Evolutionary conservation across 2,888 invertebrate genomes (phyloP).

Genomic region (Patella ulyssiponensis): DNA sequence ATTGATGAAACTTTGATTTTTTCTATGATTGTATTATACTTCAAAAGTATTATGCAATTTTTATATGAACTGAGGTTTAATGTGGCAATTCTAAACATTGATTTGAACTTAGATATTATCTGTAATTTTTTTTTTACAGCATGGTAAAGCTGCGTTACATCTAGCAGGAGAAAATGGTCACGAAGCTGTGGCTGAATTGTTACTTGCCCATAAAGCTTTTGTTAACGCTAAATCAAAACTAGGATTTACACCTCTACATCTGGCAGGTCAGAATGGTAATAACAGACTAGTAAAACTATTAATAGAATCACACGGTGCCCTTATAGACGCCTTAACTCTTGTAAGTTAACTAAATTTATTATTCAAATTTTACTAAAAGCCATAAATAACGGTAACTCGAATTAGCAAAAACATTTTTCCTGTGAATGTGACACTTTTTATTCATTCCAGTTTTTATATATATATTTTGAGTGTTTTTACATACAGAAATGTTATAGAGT

Average conservation of each 20-base stretch:
- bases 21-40: too few relatives aligned
- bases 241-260: slow-evolving; percentile 95
- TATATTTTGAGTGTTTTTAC: too few relatives aligned
- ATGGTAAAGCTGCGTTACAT: slow-evolving; percentile 89
- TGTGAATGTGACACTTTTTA: too few relatives aligned
- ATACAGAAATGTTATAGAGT: too few relatives aligned
- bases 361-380: too few relatives aligned
- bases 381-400: too few relatives aligned
- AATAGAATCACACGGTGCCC: slow-evolving; percentile 94
- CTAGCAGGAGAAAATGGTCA: slow-evolving; percentile 93
- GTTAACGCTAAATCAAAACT: slow-evolving; percentile 98
- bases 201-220: slow-evolving; percentile 96
- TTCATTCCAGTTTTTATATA: too few relatives aligned
- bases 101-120: background rate
- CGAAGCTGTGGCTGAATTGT: slow-evolving; percentile 76
- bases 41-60: too few relatives aligned
- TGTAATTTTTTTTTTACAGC: slow-evolving; percentile 40
- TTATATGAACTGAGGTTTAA: too few relatives aligned
- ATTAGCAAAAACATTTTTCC: too few relatives aligned
- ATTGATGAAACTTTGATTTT: too few relatives aligned
- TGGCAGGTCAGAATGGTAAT: slow-evolving; percentile 97
- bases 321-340: slow-evolving; percentile 94
- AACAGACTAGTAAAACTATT: slow-evolving; percentile 90
- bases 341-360: slow-evolving; percentile 63
- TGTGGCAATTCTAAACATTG: too few relatives aligned